Conservation (phyloP, 2,797 vertebrate genomes). For the Periparus ater region DNA sequence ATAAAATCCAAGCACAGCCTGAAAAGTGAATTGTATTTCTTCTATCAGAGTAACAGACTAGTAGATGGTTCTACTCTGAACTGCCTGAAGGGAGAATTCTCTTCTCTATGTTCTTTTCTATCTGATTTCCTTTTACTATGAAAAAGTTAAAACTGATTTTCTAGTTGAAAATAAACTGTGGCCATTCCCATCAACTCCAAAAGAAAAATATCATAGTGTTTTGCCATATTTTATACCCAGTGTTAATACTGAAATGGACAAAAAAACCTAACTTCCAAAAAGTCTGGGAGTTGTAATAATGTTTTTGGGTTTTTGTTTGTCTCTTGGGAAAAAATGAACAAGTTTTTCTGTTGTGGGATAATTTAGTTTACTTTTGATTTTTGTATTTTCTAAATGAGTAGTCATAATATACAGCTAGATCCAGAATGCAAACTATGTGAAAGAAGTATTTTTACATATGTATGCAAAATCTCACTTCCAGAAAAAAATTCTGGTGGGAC, state of each 20-base stretch:
- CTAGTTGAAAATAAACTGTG: not conserved
- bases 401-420: not conserved
- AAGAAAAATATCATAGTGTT: not conserved
- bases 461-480: not conserved
- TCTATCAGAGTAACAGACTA: not conserved
- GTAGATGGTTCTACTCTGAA: not conserved
- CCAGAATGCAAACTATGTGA: not conserved
- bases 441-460: not conserved
- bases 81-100: not conserved
- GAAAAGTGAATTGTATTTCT: not conserved
- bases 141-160: not conserved
- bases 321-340: not conserved
- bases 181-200: not conserved
- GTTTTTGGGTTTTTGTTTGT: fast-evolving
- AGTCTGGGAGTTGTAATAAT: not conserved
- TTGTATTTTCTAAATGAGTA: not conserved
- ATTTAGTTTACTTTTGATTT: not conserved
- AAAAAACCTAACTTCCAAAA: not conserved
- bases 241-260: not conserved
- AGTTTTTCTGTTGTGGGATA: not conserved
- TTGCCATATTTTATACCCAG: not conserved
- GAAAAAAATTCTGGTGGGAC: not conserved
- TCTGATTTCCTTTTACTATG: not conserved
- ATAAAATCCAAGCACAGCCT: not conserved
- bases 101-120: not conserved